These are phyloP conservation scores for Manis javanica DNA, from an alignment of 2,797 vertebrate species.

Conservation along the genomic window DNA sequence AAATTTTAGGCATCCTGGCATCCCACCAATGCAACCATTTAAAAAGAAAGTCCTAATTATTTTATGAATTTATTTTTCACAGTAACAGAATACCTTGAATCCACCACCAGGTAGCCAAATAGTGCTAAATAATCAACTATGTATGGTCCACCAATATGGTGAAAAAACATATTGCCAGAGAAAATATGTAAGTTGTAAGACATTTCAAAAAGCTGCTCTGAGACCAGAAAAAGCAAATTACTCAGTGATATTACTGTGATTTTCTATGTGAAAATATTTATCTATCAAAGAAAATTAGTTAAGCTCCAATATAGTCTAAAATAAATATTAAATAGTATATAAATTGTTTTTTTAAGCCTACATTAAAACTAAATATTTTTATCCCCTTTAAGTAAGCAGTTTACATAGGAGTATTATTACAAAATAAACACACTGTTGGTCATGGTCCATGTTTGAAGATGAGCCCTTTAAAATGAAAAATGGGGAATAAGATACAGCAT, in stretches of 20 bases:
- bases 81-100: neutral
- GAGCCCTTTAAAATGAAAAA: neutral
- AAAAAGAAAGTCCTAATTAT: neutral
- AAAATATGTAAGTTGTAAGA: neutral
- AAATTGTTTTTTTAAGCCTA: neutral
- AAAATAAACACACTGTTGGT: neutral
- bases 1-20: neutral
- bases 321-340: neutral
- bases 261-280: neutral
- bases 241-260: neutral
- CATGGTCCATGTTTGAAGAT: neutral
- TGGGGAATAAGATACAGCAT: neutral
- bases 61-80: neutral
- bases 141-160: neutral
- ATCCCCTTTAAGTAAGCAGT: neutral
- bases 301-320: neutral
- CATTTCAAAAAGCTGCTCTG: neutral
- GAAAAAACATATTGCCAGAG: neutral
- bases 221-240: neutral
- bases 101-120: neutral
- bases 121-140: neutral
- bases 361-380: neutral
- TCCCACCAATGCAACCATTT: neutral
- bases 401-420: neutral
- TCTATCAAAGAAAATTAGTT: neutral